Percentiles rank a stretch among this genome's conserved stretches.
Conservation (phyloP, 2,888 invertebrate species). For the Cyclophora albipunctata region DNA sequence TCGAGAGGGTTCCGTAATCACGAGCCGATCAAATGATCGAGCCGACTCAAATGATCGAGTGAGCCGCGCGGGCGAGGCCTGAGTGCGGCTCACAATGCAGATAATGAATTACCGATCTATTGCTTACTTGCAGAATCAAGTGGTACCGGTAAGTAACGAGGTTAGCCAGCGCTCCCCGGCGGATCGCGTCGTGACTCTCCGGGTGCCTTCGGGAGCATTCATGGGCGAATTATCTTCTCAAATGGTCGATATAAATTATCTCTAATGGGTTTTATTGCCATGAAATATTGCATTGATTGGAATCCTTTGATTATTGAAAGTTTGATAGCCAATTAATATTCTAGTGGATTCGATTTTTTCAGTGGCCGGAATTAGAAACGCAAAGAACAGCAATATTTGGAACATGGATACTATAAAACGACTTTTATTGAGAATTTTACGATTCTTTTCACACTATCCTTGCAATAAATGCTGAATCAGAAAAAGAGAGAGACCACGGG, state of each 20-base stretch:
- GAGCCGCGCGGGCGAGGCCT: slow-evolving; percentile 13
- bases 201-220: slow-evolving; percentile 59
- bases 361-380: slow-evolving; percentile 44
- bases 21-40: slow-evolving; percentile 50
- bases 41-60: slow-evolving; percentile 48
- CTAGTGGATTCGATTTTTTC: slow-evolving; percentile 13
- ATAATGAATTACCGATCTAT: slow-evolving; percentile 61
- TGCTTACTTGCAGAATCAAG: slow-evolving; percentile 64
- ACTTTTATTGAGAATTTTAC: slow-evolving; percentile 63
- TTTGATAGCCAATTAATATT: slow-evolving; percentile 15
- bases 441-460: slow-evolving; percentile 57
- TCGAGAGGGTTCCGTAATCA: slow-evolving; percentile 58
- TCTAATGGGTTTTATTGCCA: slow-evolving; percentile 55
- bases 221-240: slow-evolving; percentile 58
- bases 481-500: slow-evolving; percentile 54
- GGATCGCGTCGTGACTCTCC: slow-evolving; percentile 51
- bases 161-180: slow-evolving; percentile 43
- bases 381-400: slow-evolving; percentile 46
- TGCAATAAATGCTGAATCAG: slow-evolving; percentile 62
- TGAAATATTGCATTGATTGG: slow-evolving; percentile 47
- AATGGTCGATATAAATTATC: slow-evolving; percentile 60
- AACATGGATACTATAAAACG: slow-evolving; percentile 51
- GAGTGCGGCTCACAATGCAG: slow-evolving; percentile 35
- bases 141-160: slow-evolving; percentile 56
- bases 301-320: slow-evolving; percentile 34